phyloP scores from a whole-genome alignment of 2,113 vertebrate genomes.

The Neogobius melanostomus region DNA sequence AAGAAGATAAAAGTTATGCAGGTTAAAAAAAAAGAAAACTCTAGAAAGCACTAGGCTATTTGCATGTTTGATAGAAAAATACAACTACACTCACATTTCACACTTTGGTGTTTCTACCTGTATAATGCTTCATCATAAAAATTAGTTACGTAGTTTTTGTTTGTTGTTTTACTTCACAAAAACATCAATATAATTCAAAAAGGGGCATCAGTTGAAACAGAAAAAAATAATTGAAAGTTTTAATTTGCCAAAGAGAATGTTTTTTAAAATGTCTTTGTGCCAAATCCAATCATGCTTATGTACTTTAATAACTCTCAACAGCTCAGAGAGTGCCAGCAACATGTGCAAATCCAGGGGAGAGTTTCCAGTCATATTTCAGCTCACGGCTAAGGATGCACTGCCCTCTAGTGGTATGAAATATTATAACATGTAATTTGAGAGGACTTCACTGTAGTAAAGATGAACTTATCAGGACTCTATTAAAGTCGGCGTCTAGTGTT shows the following conservation, averaged over 20 bases:
- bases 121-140: too few species aligned
- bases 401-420: slow-evolving; percentile 65
- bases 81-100: too few species aligned
- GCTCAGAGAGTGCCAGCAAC: slow-evolving; percentile 21
- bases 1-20: not conserved
- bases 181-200: too few species aligned
- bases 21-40: not conserved
- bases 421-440: not conserved
- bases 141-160: too few species aligned
- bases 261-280: not conserved
- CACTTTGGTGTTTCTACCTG: too few species aligned
- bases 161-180: too few species aligned
- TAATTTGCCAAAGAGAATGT: not conserved
- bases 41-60: not conserved
- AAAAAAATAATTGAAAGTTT: too few species aligned
- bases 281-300: not conserved
- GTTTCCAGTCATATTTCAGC: slow-evolving; percentile 4
- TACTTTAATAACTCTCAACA: slow-evolving; percentile 8
- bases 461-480: not conserved
- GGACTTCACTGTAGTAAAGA: not conserved
- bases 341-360: slow-evolving; percentile 32
- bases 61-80: too few species aligned
- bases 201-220: too few species aligned
- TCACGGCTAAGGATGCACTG: slow-evolving; percentile 65
- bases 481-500: not conserved